These are phyloP conservation scores for Chirona hameri DNA, from an alignment of 2,888 invertebrate species.

Conservation along the genomic window DNA sequence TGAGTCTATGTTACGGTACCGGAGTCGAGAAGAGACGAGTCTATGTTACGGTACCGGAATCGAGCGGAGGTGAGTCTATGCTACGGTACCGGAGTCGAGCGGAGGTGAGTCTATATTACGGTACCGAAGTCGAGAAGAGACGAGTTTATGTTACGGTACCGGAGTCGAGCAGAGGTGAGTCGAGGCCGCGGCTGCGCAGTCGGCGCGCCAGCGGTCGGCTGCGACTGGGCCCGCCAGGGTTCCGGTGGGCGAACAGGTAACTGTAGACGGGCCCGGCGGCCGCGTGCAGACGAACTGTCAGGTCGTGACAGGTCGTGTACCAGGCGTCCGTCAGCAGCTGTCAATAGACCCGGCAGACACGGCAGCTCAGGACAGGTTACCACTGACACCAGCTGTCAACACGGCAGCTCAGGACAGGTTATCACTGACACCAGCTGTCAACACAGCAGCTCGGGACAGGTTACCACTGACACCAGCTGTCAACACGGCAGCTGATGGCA, in stretches of 20 bases:
- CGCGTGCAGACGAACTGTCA: slow-evolving; percentile 30
- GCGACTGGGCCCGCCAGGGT: neutral
- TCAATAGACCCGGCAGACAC: neutral
- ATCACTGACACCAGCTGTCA: too few species aligned
- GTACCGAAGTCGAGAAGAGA: too few species aligned
- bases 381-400: neutral
- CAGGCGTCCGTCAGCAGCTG: slow-evolving; percentile 23
- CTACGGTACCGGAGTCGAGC: too few species aligned
- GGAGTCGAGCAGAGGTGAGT: neutral
- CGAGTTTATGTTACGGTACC: neutral
- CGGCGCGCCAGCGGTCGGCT: neutral
- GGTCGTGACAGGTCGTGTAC: neutral
- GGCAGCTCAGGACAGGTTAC: neutral
- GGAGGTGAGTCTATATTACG: too few species aligned
- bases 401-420: too few species aligned
- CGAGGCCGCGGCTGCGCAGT: slow-evolving; percentile 2
- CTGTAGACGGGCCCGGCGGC: slow-evolving; percentile 32
- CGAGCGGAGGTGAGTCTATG: too few species aligned
- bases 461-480: too few species aligned
- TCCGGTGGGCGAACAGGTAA: slow-evolving; percentile 31
- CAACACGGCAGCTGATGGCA: too few species aligned
- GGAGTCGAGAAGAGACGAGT: too few species aligned
- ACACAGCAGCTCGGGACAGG: too few species aligned
- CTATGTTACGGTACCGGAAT: too few species aligned
- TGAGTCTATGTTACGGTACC: too few species aligned